phyloP scores from a whole-genome alignment of 1,140 invertebrate genomes.

The Megalonaias nervosa region DNA sequence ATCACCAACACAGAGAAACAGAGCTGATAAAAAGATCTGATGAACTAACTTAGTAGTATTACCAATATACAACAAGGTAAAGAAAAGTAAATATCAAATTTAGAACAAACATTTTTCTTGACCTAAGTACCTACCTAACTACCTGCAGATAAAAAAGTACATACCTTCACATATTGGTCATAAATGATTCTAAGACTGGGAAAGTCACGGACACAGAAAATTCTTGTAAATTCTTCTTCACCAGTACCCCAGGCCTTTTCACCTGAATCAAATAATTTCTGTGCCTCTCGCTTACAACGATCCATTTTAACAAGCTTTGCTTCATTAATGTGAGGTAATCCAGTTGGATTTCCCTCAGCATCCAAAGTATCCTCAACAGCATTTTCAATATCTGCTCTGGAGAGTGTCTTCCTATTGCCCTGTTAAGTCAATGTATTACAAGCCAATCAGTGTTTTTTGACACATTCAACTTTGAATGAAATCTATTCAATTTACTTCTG shows the following conservation, averaged over 20 bases:
- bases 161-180: conserved; percentile 67
- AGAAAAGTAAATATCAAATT: too few relatives aligned
- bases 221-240: conserved; percentile 67
- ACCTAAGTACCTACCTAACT: too few relatives aligned
- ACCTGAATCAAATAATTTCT: conserved; percentile 65
- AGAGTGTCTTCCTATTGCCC: conserved; percentile 29
- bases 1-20: too few relatives aligned
- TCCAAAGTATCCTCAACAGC: conserved; percentile 57
- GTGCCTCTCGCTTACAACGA: conserved; percentile 53
- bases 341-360: conserved; percentile 51
- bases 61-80: too few relatives aligned
- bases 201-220: conserved; percentile 61
- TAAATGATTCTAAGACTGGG: conserved; percentile 63
- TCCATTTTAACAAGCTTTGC: conserved; percentile 47
- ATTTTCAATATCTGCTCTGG: conserved; percentile 39
- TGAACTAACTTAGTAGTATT: too few relatives aligned
- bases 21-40: too few relatives aligned
- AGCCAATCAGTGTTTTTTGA: too few relatives aligned
- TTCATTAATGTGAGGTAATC: conserved; percentile 49
- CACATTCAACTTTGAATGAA: too few relatives aligned
- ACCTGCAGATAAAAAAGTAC: too few relatives aligned
- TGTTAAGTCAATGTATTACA: too few relatives aligned
- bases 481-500: too few relatives aligned
- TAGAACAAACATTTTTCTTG: too few relatives aligned
- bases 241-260: conserved; percentile 73